A percentile compares a stretch with the other conserved stretches of the same genome.
phyloP scores from a whole-genome alignment of 92 coral and sea anemone genomes.

The Siderastrea siderea region DNA sequence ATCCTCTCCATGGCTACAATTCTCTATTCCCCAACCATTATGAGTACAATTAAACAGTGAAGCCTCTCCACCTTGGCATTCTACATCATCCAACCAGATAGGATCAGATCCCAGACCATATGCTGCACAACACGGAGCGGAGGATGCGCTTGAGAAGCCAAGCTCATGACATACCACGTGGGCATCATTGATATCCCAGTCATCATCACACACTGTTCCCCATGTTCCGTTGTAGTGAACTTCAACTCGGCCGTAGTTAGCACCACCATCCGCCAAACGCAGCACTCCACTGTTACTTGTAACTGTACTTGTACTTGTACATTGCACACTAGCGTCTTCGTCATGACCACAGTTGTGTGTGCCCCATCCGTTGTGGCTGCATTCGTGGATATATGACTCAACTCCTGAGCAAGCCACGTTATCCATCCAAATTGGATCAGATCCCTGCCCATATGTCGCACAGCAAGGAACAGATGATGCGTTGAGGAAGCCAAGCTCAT shows the following conservation, averaged over 20 bases:
- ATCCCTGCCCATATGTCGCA: neutral
- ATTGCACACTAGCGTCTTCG: neutral
- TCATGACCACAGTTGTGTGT: neutral
- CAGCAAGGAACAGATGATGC: neutral
- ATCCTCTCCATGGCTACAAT: neutral
- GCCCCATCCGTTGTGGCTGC: slow-evolving; percentile 5
- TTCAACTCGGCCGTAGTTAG: neutral
- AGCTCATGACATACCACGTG: neutral
- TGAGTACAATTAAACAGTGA: neutral
- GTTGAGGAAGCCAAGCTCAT: neutral
- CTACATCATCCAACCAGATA: neutral
- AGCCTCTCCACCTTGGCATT: neutral
- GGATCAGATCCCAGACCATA: neutral
- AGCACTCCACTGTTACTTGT: neutral
- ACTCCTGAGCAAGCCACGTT: neutral
- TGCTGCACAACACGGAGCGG: neutral
- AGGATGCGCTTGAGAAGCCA: neutral
- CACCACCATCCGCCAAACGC: neutral
- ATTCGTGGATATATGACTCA: neutral
- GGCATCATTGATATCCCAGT: neutral
- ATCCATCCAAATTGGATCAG: neutral
- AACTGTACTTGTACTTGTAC: neutral
- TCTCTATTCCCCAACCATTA: neutral
- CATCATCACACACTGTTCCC: slow-evolving; percentile 9
- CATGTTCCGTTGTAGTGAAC: neutral